Conservation (phyloP, 1,140 invertebrate genomes). For the Diploscapter pachys region DNA sequence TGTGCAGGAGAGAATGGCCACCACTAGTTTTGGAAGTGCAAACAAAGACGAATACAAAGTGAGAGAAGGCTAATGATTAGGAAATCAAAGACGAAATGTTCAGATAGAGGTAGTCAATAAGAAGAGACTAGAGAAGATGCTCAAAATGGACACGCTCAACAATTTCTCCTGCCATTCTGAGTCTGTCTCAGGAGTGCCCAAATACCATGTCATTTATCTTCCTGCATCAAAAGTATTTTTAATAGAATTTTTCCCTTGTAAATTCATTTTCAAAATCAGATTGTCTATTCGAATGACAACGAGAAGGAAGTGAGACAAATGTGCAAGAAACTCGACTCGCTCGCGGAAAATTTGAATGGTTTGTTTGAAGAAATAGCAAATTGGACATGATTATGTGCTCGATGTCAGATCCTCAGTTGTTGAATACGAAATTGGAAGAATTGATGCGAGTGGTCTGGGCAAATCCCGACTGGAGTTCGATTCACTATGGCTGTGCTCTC, state of each 20-base stretch:
- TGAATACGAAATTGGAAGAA: neutral
- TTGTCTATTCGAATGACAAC: neutral
- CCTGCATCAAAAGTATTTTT: slow-evolving; percentile 10
- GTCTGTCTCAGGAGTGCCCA: slow-evolving; percentile 9
- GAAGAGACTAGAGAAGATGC: slow-evolving; percentile 20
- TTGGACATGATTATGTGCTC: no score
- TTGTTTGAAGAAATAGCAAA: no score
- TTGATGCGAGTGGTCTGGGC: slow-evolving; percentile 7
- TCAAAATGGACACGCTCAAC: neutral
- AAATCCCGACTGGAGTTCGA: slow-evolving; percentile 14
- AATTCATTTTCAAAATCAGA: slow-evolving; percentile 6
- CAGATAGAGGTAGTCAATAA: slow-evolving; percentile 17
- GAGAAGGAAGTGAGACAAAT: slow-evolving; percentile 17
- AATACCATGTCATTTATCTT: slow-evolving; percentile 11
- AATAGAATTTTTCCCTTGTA: neutral
- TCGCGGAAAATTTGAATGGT: neutral
- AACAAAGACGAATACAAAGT: no score
- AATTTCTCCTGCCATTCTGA: slow-evolving; percentile 16
- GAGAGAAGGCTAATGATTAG: no score
- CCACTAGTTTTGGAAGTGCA: no score
- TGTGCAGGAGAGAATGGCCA: no score
- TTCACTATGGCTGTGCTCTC: slow-evolving; percentile 18
- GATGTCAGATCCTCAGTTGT: neutral
- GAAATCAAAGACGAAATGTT: neutral
- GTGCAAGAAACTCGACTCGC: slow-evolving; percentile 8